A percentile compares a stretch with the other conserved stretches of the same genome.
phyloP scores from a whole-genome alignment of 2,888 invertebrate genomes.

The Lasioglossum figueresi region DNA sequence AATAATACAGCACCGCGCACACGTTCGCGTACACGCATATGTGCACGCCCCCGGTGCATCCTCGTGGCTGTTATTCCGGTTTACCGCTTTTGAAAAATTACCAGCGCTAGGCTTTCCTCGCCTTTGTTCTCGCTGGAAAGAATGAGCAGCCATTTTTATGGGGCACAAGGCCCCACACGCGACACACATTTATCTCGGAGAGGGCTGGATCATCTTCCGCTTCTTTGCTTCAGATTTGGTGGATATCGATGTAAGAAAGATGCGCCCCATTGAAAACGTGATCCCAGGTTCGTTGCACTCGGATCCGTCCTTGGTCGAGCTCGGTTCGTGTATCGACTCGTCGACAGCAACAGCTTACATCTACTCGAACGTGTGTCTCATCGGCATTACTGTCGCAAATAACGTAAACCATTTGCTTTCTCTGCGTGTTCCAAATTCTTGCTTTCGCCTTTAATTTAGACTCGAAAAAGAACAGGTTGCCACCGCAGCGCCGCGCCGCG shows the following conservation, averaged over 20 bases:
- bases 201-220: neutral
- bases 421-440: conserved; percentile 28
- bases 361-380: neutral
- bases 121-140: neutral
- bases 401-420: conserved; percentile 35
- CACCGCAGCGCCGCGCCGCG: no score
- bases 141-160: neutral
- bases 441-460: conserved; percentile 40
- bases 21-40: neutral
- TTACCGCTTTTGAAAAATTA: conserved; percentile 26
- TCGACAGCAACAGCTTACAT: neutral
- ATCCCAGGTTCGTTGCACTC: neutral
- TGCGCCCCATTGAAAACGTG: no score
- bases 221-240: neutral
- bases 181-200: neutral
- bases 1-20: conserved; percentile 35
- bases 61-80: neutral
- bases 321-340: neutral
- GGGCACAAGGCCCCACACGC: neutral
- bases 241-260: no score
- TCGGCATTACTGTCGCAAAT: conserved; percentile 18
- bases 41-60: neutral
- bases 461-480: conserved; percentile 30
- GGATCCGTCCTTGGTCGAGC: neutral
- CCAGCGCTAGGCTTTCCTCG: neutral